Evolutionary conservation across 2,797 vertebrate genomes (phyloP).

Genomic region (Pangasius krempfi): DNA sequence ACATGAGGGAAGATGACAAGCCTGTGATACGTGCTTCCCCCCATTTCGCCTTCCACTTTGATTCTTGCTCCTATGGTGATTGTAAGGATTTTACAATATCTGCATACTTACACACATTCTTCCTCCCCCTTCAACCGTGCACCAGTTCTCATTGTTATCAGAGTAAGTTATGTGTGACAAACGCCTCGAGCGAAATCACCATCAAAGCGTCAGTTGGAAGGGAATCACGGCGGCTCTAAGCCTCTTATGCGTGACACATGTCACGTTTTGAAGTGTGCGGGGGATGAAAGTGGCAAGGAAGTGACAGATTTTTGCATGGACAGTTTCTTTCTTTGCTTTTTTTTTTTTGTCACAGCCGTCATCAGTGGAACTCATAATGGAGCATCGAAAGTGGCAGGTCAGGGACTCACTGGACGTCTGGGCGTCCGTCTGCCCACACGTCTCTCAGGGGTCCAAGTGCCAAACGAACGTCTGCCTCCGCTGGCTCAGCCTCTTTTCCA

Average conservation of each 20-base stretch:
- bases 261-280: slow-evolving; percentile 80
- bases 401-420: slow-evolving; percentile 68
- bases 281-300: slow-evolving; percentile 78
- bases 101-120: slow-evolving; percentile 74
- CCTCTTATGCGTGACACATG: slow-evolving; percentile 82
- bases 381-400: slow-evolving; percentile 62
- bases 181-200: slow-evolving; percentile 81
- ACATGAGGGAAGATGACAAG: slow-evolving; percentile 82
- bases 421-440: slow-evolving; percentile 67
- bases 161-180: slow-evolving; percentile 86
- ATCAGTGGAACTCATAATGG: slow-evolving; percentile 72
- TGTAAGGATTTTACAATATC: slow-evolving; percentile 83
- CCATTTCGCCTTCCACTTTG: slow-evolving; percentile 79
- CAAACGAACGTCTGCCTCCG: slow-evolving; percentile 66
- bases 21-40: slow-evolving; percentile 78
- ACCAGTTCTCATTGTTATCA: slow-evolving; percentile 85
- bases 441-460: slow-evolving; percentile 63
- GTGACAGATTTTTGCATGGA: slow-evolving; percentile 74
- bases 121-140: slow-evolving; percentile 68
- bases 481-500: slow-evolving; percentile 61
- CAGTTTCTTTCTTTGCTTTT: slow-evolving; percentile 62
- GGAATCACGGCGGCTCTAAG: slow-evolving; percentile 79
- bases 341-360: slow-evolving; percentile 67
- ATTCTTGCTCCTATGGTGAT: slow-evolving; percentile 82
- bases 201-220: slow-evolving; percentile 81